phyloP scores from a whole-genome alignment of 1,140 invertebrate species.

The Calosoma granatense region DNA sequence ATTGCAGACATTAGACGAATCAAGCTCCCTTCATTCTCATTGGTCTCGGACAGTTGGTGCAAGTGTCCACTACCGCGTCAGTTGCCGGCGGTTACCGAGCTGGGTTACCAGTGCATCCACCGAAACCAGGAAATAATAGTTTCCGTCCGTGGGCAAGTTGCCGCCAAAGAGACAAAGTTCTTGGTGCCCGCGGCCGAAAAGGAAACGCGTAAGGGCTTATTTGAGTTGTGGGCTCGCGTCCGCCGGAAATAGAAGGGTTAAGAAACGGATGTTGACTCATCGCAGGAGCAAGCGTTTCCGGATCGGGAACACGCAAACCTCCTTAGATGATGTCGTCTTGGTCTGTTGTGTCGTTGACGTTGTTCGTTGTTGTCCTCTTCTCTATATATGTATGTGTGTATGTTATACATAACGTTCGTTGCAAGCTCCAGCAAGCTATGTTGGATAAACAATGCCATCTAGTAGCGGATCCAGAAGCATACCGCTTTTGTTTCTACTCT shows the following conservation, averaged over 20 bases:
- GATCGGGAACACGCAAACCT: not conserved
- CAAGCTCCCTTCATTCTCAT: no score
- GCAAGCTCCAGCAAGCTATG: no score
- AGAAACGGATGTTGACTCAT: conserved; percentile 1
- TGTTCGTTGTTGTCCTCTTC: no score
- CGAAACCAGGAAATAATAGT: not conserved
- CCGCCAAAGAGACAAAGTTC: not conserved
- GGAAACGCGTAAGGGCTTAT: not conserved
- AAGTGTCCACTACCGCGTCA: no score
- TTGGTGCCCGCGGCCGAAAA: not conserved
- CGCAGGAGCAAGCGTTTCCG: not conserved
- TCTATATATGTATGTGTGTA: no score
- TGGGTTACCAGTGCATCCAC: no score
- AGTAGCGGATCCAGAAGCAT: no score
- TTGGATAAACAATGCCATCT: no score
- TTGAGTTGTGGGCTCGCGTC: not conserved
- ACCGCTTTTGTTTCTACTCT: not conserved
- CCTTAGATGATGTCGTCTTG: not conserved
- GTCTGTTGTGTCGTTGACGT: not conserved
- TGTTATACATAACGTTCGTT: no score
- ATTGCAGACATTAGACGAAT: no score
- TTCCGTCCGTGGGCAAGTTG: not conserved
- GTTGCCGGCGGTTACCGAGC: not conserved
- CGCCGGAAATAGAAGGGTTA: conserved; percentile 5
- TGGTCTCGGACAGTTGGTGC: no score